A percentile compares a stretch with the other conserved stretches of the same genome.
phyloP scores from a whole-genome alignment of 2,113 vertebrate genomes.

The Salminus brasiliensis region DNA sequence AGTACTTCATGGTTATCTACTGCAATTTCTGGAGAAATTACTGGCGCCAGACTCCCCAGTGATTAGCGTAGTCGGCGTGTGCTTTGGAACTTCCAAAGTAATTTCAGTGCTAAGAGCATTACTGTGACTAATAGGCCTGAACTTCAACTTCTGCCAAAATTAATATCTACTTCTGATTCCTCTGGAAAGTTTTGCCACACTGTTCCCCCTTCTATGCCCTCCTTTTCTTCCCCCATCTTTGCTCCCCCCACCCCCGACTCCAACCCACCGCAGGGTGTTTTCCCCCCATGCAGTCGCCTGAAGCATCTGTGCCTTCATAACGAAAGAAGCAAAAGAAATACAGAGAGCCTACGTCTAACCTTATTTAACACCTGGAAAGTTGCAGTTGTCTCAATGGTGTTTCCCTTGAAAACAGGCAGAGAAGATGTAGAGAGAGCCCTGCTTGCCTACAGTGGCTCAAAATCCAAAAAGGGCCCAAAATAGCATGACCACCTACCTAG shows the following conservation, averaged over 20 bases:
- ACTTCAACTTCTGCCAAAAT: conserved; percentile 10
- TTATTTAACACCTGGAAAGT: not conserved
- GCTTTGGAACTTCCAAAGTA: conserved; percentile 33
- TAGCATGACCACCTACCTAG: no score
- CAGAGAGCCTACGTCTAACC: not conserved
- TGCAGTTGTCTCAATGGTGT: no score
- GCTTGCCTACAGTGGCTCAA: no score
- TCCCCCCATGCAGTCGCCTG: not conserved
- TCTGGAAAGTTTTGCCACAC: conserved; percentile 3
- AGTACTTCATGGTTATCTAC: conserved; percentile 33
- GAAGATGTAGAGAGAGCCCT: no score
- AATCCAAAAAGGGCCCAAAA: no score
- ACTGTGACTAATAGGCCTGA: conserved; percentile 30
- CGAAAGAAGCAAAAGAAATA: not conserved
- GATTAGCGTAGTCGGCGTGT: conserved; percentile 23
- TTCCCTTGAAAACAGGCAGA: no score
- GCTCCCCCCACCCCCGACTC: no score
- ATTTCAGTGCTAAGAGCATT: conserved; percentile 13
- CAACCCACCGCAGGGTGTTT: not conserved
- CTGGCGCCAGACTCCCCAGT: conserved; percentile 2
- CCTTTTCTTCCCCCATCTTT: not conserved
- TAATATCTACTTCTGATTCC: conserved; percentile 23
- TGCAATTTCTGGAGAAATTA: conserved; percentile 28
- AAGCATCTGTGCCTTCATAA: not conserved
- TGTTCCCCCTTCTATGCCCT: not conserved